Evolutionary conservation across 92 coral and sea anemone genomes (phyloP).

Genomic region (Zoanthus gigantus): DNA sequence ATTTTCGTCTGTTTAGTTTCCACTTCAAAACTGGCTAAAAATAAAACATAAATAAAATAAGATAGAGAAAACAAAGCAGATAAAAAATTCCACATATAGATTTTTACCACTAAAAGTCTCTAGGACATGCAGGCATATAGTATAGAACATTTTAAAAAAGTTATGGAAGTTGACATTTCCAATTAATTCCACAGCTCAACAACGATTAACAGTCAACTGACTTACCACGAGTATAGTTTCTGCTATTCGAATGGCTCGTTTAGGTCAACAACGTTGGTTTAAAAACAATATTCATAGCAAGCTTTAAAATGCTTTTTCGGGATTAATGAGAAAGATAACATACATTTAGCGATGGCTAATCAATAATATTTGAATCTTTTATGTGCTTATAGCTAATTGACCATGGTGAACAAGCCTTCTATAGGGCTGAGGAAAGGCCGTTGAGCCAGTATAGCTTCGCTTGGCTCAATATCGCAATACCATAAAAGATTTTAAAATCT

Average conservation of each 20-base stretch:
- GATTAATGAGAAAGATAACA: constrained; percentile 6
- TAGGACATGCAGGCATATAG: too few species aligned
- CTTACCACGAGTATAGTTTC: background rate
- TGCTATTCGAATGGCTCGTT: background rate
- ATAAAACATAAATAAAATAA: too few species aligned
- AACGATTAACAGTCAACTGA: background rate
- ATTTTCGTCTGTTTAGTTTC: too few species aligned
- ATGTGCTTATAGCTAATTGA: background rate
- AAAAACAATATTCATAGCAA: background rate
- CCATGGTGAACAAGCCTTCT: background rate
- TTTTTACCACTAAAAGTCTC: too few species aligned
- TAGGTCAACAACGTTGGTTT: background rate
- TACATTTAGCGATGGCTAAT: background rate
- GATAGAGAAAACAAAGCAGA: too few species aligned
- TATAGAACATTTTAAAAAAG: too few species aligned
- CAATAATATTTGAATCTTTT: constrained; percentile 6
- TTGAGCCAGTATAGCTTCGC: background rate
- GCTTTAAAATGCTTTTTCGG: background rate
- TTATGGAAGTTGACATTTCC: too few species aligned
- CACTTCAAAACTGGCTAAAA: too few species aligned
- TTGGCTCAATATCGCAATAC: background rate
- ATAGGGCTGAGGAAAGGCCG: background rate
- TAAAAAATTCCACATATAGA: too few species aligned
- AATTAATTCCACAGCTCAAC: background rate
- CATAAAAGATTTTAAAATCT: background rate